A percentile compares a stretch with the other conserved stretches of the same genome.
Conservation (phyloP, 2,888 invertebrate species). For the Cheilosia variabilis region DNA sequence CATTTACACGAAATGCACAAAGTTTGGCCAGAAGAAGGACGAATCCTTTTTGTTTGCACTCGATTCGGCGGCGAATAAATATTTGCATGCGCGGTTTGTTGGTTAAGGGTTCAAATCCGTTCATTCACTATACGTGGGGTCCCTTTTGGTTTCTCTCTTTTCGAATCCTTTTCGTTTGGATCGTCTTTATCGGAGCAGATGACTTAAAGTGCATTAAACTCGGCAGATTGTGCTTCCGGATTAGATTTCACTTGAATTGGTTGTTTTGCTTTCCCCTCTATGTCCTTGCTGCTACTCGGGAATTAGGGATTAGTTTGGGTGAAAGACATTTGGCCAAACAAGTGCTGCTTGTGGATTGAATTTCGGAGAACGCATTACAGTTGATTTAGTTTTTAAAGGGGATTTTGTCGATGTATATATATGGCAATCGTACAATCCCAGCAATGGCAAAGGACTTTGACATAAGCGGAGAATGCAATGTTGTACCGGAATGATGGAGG, state of each 20-base stretch:
- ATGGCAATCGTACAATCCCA: conserved; percentile 23
- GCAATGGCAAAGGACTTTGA: background rate
- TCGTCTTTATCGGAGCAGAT: conserved; percentile 31
- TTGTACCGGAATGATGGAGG: conserved; percentile 11
- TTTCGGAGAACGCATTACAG: conserved; percentile 57
- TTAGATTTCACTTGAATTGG: conserved; percentile 57
- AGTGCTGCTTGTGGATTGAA: conserved; percentile 50
- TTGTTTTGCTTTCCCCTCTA: conserved; percentile 9
- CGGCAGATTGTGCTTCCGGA: conserved; percentile 50
- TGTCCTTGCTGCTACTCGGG: conserved; percentile 24
- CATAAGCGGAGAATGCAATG: conserved; percentile 9
- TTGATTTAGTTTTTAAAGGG: conserved; percentile 40
- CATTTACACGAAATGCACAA: conserved; percentile 44
- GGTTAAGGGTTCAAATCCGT: conserved; percentile 71
- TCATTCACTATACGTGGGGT: conserved; percentile 52
- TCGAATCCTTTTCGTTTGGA: conserved; percentile 3
- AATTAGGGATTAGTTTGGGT: conserved; percentile 46
- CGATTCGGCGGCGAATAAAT: conserved; percentile 54
- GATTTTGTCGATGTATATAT: background rate
- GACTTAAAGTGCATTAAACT: conserved; percentile 65
- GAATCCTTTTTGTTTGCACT: conserved; percentile 15
- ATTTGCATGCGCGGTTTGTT: conserved; percentile 67
- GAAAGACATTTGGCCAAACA: conserved; percentile 32
- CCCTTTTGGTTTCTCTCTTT: conserved; percentile 21
- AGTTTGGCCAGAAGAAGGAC: conserved; percentile 9